Base-by-base conservation (phyloP, 30 jellyfish, hydroid and myxozoan species). In the Calvadosia cruxmelitensis region DNA sequence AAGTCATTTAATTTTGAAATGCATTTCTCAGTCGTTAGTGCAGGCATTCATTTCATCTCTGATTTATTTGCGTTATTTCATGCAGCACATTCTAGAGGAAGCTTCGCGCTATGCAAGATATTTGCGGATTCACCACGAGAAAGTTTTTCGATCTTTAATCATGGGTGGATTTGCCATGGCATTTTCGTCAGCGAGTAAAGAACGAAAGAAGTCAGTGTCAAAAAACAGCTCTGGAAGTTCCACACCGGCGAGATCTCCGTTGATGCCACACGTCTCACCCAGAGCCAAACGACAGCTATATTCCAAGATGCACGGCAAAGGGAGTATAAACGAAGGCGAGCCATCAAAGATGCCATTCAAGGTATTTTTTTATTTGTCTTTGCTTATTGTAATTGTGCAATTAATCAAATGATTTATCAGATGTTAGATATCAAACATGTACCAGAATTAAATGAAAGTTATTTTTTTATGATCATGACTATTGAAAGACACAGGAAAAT, bases 161-260 rank as follows among this genome's bases (percentile, higher is more conserved):
- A 70, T 89, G 95, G 34, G 63, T 35, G 98, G 98, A 0, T 34
- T 89, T 68, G 68, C 80, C 31, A 71, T 69, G 23, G 77, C 95
- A 16, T 85, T 85, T 70, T 67, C 89, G 33, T 74, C 68, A 48
- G 10, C 84, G 26, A 42, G 64, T 3, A 50, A 30, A n/a, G 15
- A n/a, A 1, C 52, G 49, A 23, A 31, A 42, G 20, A 42, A 42
- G 15, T 42, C 57, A 42, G 20, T 20, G 10, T 42, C 57, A 42
- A 42, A 42, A 42, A 20, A 10, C 20, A 20, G 20, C 20, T 42
- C 57, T 5, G 20, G 15, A 42, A 42, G 57, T 42, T 5, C 57
- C 20, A 42, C 57, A 10, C 57, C 57, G 20, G 57, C 57, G 15
- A 42, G 20, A 42, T 42, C 57, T 5, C 57, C 57, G 20, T 5